Percentiles rank a stretch among this genome's conserved stretches.
These are phyloP conservation scores for Eciton burchellii DNA, from an alignment of 1,140 invertebrate species.

Conservation along the genomic window DNA sequence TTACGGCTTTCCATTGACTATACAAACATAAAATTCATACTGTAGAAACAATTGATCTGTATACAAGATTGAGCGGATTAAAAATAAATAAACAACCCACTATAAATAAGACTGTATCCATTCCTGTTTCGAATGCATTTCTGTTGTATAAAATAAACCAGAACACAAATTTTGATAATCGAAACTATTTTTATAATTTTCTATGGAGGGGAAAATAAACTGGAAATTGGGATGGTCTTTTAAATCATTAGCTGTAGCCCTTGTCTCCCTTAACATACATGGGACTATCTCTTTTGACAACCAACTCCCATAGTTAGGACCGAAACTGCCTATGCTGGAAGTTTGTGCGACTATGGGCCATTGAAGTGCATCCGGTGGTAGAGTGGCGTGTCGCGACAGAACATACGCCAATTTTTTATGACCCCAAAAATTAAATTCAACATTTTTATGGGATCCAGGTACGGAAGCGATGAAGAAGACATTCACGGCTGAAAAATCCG, in stretches of 20 bases:
- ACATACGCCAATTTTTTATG: slow-evolving; percentile 89
- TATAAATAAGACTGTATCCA: slow-evolving; percentile 93
- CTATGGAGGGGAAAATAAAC: slow-evolving; percentile 90
- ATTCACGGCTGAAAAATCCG: slow-evolving; percentile 93
- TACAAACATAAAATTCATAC: slow-evolving; percentile 74
- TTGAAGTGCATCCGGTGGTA: slow-evolving; percentile 85
- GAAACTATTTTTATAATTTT: slow-evolving; percentile 93
- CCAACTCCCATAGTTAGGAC: slow-evolving; percentile 90
- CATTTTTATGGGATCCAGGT: slow-evolving; percentile 91
- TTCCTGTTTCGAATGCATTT: slow-evolving; percentile 92
- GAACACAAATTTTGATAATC: slow-evolving; percentile 94
- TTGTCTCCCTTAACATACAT: slow-evolving; percentile 87
- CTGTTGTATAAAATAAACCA: slow-evolving; percentile 95
- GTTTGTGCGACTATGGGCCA: slow-evolving; percentile 93
- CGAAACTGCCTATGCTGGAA: slow-evolving; percentile 96
- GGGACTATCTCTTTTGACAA: slow-evolving; percentile 88
- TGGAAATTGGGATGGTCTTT: slow-evolving; percentile 84
- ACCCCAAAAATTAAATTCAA: slow-evolving; percentile 88
- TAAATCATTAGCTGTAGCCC: slow-evolving; percentile 73
- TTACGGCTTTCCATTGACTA: slow-evolving; percentile 94
- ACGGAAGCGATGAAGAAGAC: slow-evolving; percentile 94
- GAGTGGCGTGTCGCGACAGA: slow-evolving; percentile 87
- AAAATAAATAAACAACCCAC: slow-evolving; percentile 86
- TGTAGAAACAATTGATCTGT: neutral
- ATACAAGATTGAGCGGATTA: neutral